Evolutionary conservation across 2,113 vertebrate genomes (phyloP).

Genomic region (Lutjanus erythropterus): DNA sequence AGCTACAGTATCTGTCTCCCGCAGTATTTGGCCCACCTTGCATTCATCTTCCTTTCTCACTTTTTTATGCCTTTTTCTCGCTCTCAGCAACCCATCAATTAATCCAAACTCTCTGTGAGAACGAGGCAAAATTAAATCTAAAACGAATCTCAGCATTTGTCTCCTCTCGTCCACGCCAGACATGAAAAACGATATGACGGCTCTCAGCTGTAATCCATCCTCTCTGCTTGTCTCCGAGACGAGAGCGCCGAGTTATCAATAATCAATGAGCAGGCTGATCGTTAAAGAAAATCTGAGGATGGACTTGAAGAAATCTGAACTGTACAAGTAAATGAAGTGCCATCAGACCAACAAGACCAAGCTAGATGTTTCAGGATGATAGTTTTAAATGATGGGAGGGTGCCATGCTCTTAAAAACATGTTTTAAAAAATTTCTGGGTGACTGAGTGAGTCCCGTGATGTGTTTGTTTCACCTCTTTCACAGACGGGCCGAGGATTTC

Average conservation of each 20-base stretch:
- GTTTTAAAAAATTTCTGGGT: slow-evolving; percentile 57
- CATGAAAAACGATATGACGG: slow-evolving; percentile 44
- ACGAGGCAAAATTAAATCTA: slow-evolving; percentile 47
- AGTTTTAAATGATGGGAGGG: slow-evolving; percentile 55
- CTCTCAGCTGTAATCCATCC: slow-evolving; percentile 53
- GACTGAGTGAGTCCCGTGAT: slow-evolving; percentile 52
- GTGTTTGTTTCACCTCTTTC: slow-evolving; percentile 50
- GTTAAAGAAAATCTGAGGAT: slow-evolving; percentile 23
- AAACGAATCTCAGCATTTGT: slow-evolving; percentile 40
- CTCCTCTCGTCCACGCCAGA: slow-evolving; percentile 48
- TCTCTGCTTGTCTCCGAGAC: slow-evolving; percentile 55
- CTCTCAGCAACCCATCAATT: slow-evolving; percentile 49
- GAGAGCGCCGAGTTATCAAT: slow-evolving; percentile 25
- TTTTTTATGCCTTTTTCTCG: background rate
- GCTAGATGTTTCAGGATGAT: slow-evolving; percentile 51
- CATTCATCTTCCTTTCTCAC: slow-evolving; percentile 11
- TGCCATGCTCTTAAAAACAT: slow-evolving; percentile 74
- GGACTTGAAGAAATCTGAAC: slow-evolving; percentile 37
- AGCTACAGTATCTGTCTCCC: slow-evolving; percentile 27
- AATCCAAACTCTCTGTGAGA: slow-evolving; percentile 57
- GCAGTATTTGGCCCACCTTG: slow-evolving; percentile 26
- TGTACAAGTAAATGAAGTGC: slow-evolving; percentile 60
- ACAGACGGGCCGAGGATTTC: slow-evolving; percentile 37
- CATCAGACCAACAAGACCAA: slow-evolving; percentile 46
- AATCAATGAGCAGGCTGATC: slow-evolving; percentile 35